These are phyloP conservation scores for Pristionchus arcanus DNA, from an alignment of 2,888 invertebrate species.

Conservation along the genomic window DNA sequence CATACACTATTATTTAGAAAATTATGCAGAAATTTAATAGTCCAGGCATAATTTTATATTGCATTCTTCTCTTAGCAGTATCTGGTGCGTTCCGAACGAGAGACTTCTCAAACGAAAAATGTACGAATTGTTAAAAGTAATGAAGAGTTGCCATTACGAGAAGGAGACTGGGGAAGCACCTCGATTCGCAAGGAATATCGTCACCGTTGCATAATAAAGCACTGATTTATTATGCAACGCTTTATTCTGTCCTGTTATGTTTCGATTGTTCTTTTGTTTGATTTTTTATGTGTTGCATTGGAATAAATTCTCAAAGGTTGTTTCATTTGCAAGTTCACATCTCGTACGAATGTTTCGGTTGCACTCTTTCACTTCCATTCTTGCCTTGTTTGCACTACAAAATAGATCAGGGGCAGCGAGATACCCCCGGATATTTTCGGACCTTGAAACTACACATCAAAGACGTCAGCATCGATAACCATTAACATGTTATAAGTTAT, in stretches of 20 bases:
- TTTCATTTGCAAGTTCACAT: no score
- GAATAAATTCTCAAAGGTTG: no score
- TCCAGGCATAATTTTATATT: not conserved
- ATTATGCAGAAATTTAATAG: no score
- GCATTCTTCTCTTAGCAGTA: not conserved
- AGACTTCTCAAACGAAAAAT: not conserved
- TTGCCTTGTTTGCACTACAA: not conserved
- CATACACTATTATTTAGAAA: no score
- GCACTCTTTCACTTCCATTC: not conserved
- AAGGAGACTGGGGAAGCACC: not conserved
- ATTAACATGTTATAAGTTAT: not conserved
- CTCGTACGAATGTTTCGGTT: not conserved
- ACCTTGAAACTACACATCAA: not conserved
- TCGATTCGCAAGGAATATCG: no score
- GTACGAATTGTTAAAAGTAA: not conserved
- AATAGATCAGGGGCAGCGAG: not conserved
- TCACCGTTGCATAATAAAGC: no score
- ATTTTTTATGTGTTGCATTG: no score
- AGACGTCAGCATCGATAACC: not conserved
- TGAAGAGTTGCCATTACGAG: no score
- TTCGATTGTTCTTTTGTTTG: no score
- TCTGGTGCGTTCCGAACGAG: constrained; percentile 20
- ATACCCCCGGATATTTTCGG: not conserved
- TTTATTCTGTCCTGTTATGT: no score
- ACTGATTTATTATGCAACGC: no score